phyloP scores from a whole-genome alignment of 1,140 invertebrate species.

The Temnothorax nylanderi region DNA sequence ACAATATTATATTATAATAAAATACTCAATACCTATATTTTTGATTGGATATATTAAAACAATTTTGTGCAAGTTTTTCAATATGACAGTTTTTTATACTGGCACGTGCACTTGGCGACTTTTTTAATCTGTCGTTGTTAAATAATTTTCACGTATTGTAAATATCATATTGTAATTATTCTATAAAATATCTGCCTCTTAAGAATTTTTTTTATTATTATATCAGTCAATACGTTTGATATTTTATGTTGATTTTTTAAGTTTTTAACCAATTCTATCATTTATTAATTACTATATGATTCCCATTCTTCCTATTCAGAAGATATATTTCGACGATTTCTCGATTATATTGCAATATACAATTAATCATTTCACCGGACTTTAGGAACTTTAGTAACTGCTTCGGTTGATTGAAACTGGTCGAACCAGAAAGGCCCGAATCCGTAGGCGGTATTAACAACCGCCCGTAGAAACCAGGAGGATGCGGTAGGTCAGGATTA shows the following conservation, averaged over 20 bases:
- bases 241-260: not conserved
- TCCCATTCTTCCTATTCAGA: too few species aligned
- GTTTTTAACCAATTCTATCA: not conserved
- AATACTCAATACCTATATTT: too few species aligned
- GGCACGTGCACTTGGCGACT: too few species aligned
- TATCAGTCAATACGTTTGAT: not conserved
- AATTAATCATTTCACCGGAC: constrained; percentile 34
- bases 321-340: not conserved
- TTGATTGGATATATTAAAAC: too few species aligned
- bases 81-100: too few species aligned
- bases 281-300: not conserved
- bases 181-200: not conserved
- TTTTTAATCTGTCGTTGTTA: not conserved
- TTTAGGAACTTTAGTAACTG: constrained; percentile 32
- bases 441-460: constrained; percentile 59
- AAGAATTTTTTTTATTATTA: not conserved
- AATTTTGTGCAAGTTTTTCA: too few species aligned
- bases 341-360: not conserved
- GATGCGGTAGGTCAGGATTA: constrained; percentile 65
- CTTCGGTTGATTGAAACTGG: constrained; percentile 51
- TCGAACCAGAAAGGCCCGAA: constrained; percentile 54
- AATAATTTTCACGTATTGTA: not conserved
- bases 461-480: constrained; percentile 55
- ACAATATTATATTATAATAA: too few species aligned
- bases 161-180: not conserved